These are phyloP conservation scores for Helicoverpa armigera DNA, from an alignment of 1,140 invertebrate genomes.

Conservation along the genomic window DNA sequence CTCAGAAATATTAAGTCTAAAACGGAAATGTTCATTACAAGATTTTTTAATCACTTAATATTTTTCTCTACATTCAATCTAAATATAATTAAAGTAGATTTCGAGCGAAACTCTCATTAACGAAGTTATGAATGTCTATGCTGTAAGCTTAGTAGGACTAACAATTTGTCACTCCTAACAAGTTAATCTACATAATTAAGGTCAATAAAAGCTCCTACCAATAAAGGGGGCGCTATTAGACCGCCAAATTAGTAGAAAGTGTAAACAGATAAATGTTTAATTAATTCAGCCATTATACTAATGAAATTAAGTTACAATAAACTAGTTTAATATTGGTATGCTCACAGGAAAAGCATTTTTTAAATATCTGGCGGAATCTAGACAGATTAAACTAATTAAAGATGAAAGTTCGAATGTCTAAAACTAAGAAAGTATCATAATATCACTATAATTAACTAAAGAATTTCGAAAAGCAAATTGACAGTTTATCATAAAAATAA, in stretches of 20 bases:
- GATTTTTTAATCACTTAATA: no score
- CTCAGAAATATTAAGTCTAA: no score
- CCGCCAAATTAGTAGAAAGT: slow-evolving; percentile 36
- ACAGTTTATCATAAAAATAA: no score
- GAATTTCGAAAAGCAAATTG: no score
- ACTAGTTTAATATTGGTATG: slow-evolving; percentile 22
- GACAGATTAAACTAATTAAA: neutral
- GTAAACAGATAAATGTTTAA: slow-evolving; percentile 38
- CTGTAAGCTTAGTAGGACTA: neutral
- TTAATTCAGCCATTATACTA: slow-evolving; percentile 40
- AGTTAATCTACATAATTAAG: slow-evolving; percentile 34
- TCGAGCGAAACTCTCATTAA: neutral
- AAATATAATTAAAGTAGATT: no score
- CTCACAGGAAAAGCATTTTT: neutral
- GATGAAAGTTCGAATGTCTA: neutral
- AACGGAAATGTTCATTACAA: no score
- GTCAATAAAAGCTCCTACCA: slow-evolving; percentile 11
- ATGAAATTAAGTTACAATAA: slow-evolving; percentile 10
- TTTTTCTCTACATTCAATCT: no score
- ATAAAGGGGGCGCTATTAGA: slow-evolving; percentile 18
- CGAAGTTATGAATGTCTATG: neutral
- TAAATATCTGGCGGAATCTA: neutral
- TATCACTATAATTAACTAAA: neutral
- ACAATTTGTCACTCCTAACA: slow-evolving; percentile 20
- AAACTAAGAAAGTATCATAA: neutral